phyloP scores from a whole-genome alignment of 2,113 vertebrate genomes.

The Plotosus lineatus region DNA sequence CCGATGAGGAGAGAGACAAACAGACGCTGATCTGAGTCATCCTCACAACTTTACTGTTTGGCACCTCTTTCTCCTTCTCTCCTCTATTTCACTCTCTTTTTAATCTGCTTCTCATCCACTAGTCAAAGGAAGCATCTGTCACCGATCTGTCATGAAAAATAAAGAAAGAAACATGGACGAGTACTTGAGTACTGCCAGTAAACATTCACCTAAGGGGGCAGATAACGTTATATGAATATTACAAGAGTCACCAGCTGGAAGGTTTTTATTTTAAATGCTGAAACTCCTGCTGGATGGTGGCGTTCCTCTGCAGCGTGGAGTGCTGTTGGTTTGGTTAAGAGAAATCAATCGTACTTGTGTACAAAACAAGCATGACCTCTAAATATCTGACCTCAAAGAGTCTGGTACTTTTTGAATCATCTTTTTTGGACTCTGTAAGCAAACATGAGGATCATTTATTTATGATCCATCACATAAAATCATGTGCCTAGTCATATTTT shows the following conservation, averaged over 20 bases:
- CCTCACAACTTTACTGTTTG: slow-evolving; percentile 44
- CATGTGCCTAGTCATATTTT: no score
- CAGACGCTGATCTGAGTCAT: slow-evolving; percentile 46
- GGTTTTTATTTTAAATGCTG: not conserved
- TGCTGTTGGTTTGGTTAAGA: not conserved
- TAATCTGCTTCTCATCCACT: slow-evolving; percentile 4
- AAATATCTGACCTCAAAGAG: not conserved
- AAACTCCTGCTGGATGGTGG: not conserved
- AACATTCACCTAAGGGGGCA: slow-evolving; percentile 4
- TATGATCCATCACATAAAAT: no score
- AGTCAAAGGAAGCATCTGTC: slow-evolving; percentile 35
- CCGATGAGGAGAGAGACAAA: slow-evolving; percentile 26
- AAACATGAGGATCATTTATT: not conserved
- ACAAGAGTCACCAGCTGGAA: not conserved
- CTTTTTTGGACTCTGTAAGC: not conserved
- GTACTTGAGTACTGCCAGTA: not conserved
- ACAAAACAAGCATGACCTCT: not conserved
- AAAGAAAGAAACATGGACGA: slow-evolving; percentile 26
- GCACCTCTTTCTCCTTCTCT: slow-evolving; percentile 27
- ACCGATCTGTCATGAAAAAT: slow-evolving; percentile 31
- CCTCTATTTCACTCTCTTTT: not conserved
- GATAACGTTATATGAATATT: not conserved
- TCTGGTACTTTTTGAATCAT: not conserved
- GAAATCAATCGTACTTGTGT: not conserved
- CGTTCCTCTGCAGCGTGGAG: not conserved